phyloP scores from a whole-genome alignment of 2,888 invertebrate species.

The Drosophila borborema region DNA sequence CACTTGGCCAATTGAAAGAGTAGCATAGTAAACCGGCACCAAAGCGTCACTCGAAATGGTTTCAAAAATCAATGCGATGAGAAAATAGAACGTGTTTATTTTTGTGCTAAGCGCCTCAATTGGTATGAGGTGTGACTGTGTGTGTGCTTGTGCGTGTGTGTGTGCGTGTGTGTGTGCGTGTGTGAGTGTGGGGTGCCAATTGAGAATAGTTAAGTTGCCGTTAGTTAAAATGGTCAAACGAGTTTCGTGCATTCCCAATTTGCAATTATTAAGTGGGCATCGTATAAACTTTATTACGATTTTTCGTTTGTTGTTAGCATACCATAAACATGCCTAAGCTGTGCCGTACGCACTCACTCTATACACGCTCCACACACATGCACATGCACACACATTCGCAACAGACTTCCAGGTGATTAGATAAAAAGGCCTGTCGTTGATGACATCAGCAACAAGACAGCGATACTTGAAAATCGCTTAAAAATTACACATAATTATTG shows the following conservation, averaged over 20 bases:
- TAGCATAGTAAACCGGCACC: slow-evolving; percentile 51
- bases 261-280: slow-evolving; percentile 74
- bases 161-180: slow-evolving; percentile 17
- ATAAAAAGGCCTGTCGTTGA: slow-evolving; percentile 64
- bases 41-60: slow-evolving; percentile 76
- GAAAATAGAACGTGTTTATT: slow-evolving; percentile 80
- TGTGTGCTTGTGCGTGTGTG: slow-evolving; percentile 15
- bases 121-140: slow-evolving; percentile 32
- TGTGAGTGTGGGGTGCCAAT: slow-evolving; percentile 56
- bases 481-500: slow-evolving; percentile 43
- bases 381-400: background rate
- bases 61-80: slow-evolving; percentile 81
- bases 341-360: slow-evolving; percentile 30
- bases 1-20: slow-evolving; percentile 48
- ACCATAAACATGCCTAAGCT: slow-evolving; percentile 62
- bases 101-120: slow-evolving; percentile 78
- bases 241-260: slow-evolving; percentile 75
- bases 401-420: slow-evolving; percentile 59
- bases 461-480: slow-evolving; percentile 48
- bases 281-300: slow-evolving; percentile 61
- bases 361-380: background rate
- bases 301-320: slow-evolving; percentile 49
- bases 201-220: slow-evolving; percentile 66
- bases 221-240: slow-evolving; percentile 70
- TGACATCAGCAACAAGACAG: slow-evolving; percentile 61